Conservation (phyloP, 2,797 vertebrate species). For the Semotilus atromaculatus region DNA sequence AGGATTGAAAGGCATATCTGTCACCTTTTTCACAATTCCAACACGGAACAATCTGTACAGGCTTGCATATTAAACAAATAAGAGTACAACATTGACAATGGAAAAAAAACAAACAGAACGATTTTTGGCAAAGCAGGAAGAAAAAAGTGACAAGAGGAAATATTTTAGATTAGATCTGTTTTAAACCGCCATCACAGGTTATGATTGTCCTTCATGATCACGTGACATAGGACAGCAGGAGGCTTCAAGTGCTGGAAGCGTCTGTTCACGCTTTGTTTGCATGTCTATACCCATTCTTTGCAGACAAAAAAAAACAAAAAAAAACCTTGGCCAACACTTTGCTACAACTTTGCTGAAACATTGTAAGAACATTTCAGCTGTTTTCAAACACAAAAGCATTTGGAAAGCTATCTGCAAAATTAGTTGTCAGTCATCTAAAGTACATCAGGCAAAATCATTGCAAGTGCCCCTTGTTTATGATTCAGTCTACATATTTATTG, state of each 20-base stretch:
- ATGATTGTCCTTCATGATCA: slow-evolving; percentile 87
- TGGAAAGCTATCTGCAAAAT: slow-evolving; percentile 53
- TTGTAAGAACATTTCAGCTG: slow-evolving; percentile 55
- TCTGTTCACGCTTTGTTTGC: slow-evolving; percentile 59
- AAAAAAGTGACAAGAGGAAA: slow-evolving; percentile 81
- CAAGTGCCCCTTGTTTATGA: slow-evolving; percentile 62
- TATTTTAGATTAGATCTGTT: slow-evolving; percentile 78
- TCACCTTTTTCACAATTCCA: slow-evolving; percentile 73
- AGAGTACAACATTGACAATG: slow-evolving; percentile 69
- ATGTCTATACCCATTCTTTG: slow-evolving; percentile 64
- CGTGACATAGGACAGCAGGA: slow-evolving; percentile 75
- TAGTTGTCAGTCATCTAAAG: slow-evolving; percentile 59
- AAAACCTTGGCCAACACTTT: slow-evolving; percentile 49
- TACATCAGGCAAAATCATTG: slow-evolving; percentile 62
- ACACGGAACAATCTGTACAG: slow-evolving; percentile 76
- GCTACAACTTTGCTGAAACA: slow-evolving; percentile 67
- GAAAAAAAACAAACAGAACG: slow-evolving; percentile 63
- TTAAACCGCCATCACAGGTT: slow-evolving; percentile 77
- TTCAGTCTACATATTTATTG: slow-evolving; percentile 69
- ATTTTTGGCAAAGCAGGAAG: slow-evolving; percentile 83
- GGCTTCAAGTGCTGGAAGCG: slow-evolving; percentile 76
- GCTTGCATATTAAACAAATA: slow-evolving; percentile 77
- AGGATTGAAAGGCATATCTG: slow-evolving; percentile 74
- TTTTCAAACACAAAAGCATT: slow-evolving; percentile 51
- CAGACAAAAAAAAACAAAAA: slow-evolving; percentile 65